These are phyloP conservation scores for Nerophis lumbriciformis DNA, from an alignment of 2,113 vertebrate species.

Conservation along the genomic window DNA sequence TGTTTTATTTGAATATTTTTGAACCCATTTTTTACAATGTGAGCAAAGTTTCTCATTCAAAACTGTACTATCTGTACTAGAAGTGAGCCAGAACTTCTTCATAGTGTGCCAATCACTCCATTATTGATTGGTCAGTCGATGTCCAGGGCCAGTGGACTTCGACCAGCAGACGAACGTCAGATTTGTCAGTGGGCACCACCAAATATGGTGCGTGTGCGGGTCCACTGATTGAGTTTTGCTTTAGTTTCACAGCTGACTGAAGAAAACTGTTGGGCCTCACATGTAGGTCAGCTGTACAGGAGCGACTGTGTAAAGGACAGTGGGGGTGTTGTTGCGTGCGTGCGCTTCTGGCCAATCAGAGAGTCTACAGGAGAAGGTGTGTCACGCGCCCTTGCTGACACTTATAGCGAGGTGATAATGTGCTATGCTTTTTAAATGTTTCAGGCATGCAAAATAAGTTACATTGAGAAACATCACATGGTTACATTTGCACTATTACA, in stretches of 20 bases:
- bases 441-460: no score
- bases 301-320: constrained; percentile 10
- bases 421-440: no score
- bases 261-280: constrained; percentile 14
- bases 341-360: constrained; percentile 37
- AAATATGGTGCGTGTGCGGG: background rate
- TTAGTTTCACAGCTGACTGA: constrained; percentile 11
- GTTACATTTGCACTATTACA: no score
- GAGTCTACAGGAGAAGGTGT: constrained; percentile 35
- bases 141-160: constrained; percentile 14
- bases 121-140: background rate
- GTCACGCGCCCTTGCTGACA: constrained; percentile 16
- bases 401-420: background rate
- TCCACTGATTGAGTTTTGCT: constrained; percentile 7
- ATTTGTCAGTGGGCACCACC: constrained; percentile 10
- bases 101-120: background rate
- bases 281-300: constrained; percentile 30
- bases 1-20: no score
- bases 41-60: no score
- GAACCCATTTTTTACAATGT: no score
- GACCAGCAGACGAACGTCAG: background rate
- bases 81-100: background rate
- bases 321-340: constrained; percentile 22
- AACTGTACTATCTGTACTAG: background rate
- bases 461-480: no score